Conservation (phyloP, 35 echinoderm and acorn worm genomes). For the Lytechinus variegatus region DNA sequence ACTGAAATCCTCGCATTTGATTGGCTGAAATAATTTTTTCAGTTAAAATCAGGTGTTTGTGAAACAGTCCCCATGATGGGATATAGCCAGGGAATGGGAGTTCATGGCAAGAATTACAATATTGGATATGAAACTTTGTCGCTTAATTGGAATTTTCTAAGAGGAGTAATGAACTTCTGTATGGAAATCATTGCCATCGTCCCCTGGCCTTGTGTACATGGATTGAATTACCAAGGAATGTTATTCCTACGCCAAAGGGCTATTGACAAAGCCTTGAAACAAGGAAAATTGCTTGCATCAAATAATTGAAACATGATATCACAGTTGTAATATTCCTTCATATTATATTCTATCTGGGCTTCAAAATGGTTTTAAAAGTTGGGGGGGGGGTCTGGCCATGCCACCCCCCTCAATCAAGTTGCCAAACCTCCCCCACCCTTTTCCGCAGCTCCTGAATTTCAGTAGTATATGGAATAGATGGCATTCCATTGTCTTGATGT, state of each 20-base stretch:
- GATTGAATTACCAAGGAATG: neutral
- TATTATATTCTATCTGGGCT: neutral
- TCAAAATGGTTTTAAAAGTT: neutral
- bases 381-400: too few species aligned
- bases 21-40: too few species aligned
- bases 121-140: neutral
- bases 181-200: neutral
- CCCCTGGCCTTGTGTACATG: neutral
- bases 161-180: neutral
- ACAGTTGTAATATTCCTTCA: too few species aligned
- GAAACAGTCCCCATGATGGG: neutral
- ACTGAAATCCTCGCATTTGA: too few species aligned
- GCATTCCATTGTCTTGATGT: too few species aligned
- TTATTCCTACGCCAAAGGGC: neutral
- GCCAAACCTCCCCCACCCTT: too few species aligned
- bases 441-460: too few species aligned
- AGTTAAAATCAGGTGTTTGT: too few species aligned
- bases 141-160: neutral
- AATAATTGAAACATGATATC: neutral
- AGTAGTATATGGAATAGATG: too few species aligned
- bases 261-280: neutral
- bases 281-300: neutral
- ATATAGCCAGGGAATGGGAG: neutral
- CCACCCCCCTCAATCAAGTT: too few species aligned
- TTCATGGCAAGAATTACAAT: neutral